These are phyloP conservation scores for Oxyteleia sp. DNA, from an alignment of 2,888 invertebrate species.

Conservation along the genomic window DNA sequence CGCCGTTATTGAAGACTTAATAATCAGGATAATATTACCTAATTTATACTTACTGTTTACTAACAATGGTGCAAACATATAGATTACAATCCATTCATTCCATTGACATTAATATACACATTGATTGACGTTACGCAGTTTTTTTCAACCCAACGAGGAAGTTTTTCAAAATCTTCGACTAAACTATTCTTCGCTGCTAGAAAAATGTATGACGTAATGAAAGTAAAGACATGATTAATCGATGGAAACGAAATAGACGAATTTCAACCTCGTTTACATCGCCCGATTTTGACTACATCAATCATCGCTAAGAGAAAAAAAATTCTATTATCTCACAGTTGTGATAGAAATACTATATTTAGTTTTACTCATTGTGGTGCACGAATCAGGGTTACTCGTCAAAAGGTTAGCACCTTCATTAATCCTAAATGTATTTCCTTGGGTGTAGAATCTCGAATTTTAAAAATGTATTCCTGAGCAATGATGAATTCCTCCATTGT, in stretches of 20 bases:
- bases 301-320: constrained; percentile 47
- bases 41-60: constrained; percentile 5
- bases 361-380: constrained; percentile 33
- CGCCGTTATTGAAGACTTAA: neutral
- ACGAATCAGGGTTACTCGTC: constrained; percentile 53
- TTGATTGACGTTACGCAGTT: constrained; percentile 23
- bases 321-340: constrained; percentile 57
- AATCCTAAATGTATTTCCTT: constrained; percentile 35
- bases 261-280: constrained; percentile 67
- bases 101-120: constrained; percentile 13
- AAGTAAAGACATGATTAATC: constrained; percentile 57
- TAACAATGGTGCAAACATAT: constrained; percentile 9
- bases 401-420: constrained; percentile 67
- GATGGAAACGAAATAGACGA: constrained; percentile 52
- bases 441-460: constrained; percentile 30
- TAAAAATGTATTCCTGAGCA: constrained; percentile 5
- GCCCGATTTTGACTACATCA: constrained; percentile 53
- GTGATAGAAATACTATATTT: constrained; percentile 45
- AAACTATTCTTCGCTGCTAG: constrained; percentile 11
- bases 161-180: constrained; percentile 8
- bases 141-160: constrained; percentile 38
- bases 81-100: constrained; percentile 11
- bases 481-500: too few relatives aligned
- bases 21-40: neutral
- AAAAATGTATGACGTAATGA: constrained; percentile 22